Evolutionary conservation across 92 coral and sea anemone genomes (phyloP).

Genomic region (Porites cylindrica): DNA sequence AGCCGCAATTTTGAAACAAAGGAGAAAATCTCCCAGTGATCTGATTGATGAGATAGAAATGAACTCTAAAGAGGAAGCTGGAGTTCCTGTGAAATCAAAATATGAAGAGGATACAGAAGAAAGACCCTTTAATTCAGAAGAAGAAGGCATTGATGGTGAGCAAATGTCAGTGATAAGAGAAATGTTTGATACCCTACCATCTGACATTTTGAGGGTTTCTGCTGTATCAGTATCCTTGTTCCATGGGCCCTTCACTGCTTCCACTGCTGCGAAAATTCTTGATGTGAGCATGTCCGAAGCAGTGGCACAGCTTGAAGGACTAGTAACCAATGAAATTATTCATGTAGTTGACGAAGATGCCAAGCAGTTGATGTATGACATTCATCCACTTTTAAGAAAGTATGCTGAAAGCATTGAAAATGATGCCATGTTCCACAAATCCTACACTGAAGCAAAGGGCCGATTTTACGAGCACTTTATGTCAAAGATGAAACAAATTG

Average conservation of each 20-base stretch:
- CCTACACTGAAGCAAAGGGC: constrained; percentile 56
- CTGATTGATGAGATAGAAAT: constrained; percentile 3
- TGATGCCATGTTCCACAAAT: constrained; percentile 4
- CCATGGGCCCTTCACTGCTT: constrained; percentile 61
- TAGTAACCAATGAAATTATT: constrained; percentile 43
- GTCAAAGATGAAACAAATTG: constrained; percentile 47
- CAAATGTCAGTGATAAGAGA: constrained; percentile 34
- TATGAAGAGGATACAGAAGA: constrained; percentile 9
- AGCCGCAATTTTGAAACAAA: constrained; percentile 13
- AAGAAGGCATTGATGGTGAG: constrained; percentile 30
- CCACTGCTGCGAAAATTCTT: constrained; percentile 65
- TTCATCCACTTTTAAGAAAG: constrained; percentile 70
- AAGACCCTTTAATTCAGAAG: constrained; percentile 20
- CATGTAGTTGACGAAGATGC: constrained; percentile 31
- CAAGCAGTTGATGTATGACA: constrained; percentile 67
- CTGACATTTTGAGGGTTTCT: constrained; percentile 56
- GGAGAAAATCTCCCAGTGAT: background rate
- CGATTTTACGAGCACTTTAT: constrained; percentile 66
- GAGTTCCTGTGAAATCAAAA: constrained; percentile 1
- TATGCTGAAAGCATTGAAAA: constrained; percentile 55
- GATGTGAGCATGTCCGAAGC: constrained; percentile 31
- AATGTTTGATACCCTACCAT: constrained; percentile 62
- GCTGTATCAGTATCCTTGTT: constrained; percentile 78
- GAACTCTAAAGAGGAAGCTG: background rate
- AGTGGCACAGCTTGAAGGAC: constrained; percentile 58